Conservation (phyloP, 2,113 vertebrate genomes). For the Penelope pileata region DNA sequence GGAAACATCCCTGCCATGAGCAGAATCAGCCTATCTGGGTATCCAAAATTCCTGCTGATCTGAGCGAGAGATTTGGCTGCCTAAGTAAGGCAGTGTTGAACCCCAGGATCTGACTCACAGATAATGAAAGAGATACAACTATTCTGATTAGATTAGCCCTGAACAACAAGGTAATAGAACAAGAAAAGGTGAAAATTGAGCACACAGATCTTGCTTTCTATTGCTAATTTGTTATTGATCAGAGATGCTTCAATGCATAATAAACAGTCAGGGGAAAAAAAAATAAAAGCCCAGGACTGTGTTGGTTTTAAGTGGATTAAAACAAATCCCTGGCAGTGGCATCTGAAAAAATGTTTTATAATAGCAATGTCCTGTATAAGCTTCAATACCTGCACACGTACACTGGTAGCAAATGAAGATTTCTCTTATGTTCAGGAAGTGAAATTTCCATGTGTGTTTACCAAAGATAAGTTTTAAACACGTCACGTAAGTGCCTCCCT, state of each 20-base stretch:
- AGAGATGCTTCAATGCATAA: neutral
- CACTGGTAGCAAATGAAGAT: neutral
- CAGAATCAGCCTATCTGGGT: neutral
- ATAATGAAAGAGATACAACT: neutral
- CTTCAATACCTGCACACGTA: constrained; percentile 13
- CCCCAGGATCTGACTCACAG: neutral
- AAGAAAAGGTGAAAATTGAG: neutral
- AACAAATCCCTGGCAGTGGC: neutral
- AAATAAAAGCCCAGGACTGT: neutral
- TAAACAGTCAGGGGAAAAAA: neutral
- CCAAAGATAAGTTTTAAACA: constrained; percentile 76
- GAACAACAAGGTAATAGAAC: neutral
- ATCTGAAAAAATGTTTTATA: constrained; percentile 25
- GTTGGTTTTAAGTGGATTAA: neutral
- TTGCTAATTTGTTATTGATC: constrained; percentile 22
- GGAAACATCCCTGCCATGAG: neutral
- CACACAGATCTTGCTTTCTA: neutral
- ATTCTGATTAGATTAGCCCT: neutral
- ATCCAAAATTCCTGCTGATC: neutral
- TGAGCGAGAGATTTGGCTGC: neutral
- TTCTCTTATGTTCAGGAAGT: constrained; percentile 17
- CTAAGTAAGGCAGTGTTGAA: rapidly evolving
- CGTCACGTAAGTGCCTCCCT: constrained; percentile 77
- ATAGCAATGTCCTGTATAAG: neutral
- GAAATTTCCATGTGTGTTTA: constrained; percentile 43